Evolutionary conservation across 2,113 vertebrate genomes (phyloP).

Genomic region (Cyprinodon brontotheroides): DNA sequence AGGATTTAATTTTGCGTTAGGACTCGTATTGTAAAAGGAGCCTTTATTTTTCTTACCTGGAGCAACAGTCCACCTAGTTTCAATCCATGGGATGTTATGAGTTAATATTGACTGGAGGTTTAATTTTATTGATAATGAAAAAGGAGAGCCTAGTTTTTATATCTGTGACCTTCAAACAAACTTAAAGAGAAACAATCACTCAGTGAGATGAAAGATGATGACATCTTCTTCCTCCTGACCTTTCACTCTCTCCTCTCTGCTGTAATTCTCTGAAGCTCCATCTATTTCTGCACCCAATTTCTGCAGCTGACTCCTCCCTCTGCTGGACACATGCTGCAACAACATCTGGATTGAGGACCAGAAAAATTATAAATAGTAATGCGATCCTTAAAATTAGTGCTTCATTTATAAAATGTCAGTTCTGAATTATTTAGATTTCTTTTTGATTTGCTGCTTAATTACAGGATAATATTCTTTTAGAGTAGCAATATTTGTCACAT

Average conservation of each 20-base stretch:
- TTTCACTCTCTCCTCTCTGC: background rate
- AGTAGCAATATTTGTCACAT: too few species aligned
- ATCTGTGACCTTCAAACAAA: conserved; percentile 41
- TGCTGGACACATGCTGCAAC: conserved; percentile 48
- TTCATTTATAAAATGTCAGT: too few species aligned
- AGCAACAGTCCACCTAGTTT: background rate
- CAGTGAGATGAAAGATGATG: conserved; percentile 17
- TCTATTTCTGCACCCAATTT: background rate
- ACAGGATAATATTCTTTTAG: too few species aligned
- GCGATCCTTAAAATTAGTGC: too few species aligned
- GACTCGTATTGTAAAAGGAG: conserved; percentile 24
- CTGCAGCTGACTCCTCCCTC: conserved; percentile 45
- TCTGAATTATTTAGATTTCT: too few species aligned
- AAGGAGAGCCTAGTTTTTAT: conserved; percentile 4
- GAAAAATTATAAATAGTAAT: too few species aligned
- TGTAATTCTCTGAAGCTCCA: background rate
- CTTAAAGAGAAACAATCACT: conserved; percentile 7
- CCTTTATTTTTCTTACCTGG: background rate
- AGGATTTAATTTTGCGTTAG: background rate
- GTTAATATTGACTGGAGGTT: background rate
- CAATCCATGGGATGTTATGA: background rate
- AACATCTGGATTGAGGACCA: background rate
- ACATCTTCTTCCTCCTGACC: conserved; percentile 18
- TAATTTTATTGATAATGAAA: background rate
- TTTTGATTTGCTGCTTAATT: too few species aligned